A percentile compares a stretch with the other conserved stretches of the same genome.
These are phyloP conservation scores for Ochropacha duplaris DNA, from an alignment of 2,888 invertebrate genomes.

Conservation along the genomic window DNA sequence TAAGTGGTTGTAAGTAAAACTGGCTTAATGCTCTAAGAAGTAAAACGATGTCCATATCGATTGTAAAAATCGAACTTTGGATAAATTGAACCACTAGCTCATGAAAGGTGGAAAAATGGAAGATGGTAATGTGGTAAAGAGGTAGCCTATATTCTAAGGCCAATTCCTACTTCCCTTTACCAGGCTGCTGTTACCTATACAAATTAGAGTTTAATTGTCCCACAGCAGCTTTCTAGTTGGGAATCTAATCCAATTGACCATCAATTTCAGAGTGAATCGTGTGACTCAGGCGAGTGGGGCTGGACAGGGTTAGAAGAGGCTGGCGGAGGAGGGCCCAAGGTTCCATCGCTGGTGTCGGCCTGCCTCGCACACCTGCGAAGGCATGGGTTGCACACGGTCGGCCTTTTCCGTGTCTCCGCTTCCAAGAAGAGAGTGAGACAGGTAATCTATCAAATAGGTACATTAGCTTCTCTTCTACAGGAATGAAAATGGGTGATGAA, in stretches of 20 bases:
- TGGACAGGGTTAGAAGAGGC: conserved; percentile 84
- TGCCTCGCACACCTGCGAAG: conserved; percentile 92
- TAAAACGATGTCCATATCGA: no score
- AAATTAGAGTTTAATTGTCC: neutral
- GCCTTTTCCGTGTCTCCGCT: conserved; percentile 95
- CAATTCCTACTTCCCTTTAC: no score
- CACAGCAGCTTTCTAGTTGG: neutral
- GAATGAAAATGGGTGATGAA: no score
- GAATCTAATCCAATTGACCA: conserved; percentile 3
- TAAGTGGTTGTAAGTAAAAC: no score
- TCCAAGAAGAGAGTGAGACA: conserved; percentile 96
- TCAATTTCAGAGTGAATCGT: conserved; percentile 88
- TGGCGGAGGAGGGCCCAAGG: conserved; percentile 79
- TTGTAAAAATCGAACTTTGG: no score
- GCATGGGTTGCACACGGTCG: conserved; percentile 92
- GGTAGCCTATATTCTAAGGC: no score
- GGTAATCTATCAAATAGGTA: conserved; percentile 78
- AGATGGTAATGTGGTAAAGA: no score
- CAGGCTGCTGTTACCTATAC: no score
- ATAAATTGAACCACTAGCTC: no score
- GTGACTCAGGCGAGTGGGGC: conserved; percentile 86
- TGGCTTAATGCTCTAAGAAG: no score
- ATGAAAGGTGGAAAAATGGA: no score
- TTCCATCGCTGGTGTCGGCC: conserved; percentile 90
- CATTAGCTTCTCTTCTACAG: no score